Conservation (phyloP, 1,140 invertebrate genomes). For the Halyomorpha halys region DNA sequence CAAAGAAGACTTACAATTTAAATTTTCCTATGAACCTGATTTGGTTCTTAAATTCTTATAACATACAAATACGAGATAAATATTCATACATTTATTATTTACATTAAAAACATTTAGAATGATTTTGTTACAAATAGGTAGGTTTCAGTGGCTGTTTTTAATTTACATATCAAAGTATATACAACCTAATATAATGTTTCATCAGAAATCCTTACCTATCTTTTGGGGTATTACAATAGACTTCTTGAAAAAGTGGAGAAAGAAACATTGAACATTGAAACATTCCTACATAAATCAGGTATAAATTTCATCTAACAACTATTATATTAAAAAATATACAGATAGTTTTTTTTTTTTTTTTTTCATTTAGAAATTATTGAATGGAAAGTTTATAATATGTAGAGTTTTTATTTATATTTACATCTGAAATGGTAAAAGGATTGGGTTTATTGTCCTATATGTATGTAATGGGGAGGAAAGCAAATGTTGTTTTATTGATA, state of each 20-base stretch:
- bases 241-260: neutral
- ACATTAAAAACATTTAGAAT: constrained; percentile 26
- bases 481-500: too few relatives aligned
- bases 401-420: too few relatives aligned
- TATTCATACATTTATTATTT: constrained; percentile 19
- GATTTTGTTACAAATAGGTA: constrained; percentile 9
- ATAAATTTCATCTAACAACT: neutral
- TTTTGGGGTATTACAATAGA: neutral
- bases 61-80: constrained; percentile 9
- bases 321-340: constrained; percentile 16
- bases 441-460: constrained; percentile 14
- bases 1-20: constrained; percentile 10
- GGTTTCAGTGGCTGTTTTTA: neutral
- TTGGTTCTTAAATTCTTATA: constrained; percentile 12
- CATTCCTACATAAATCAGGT: constrained; percentile 9
- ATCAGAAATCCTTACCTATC: constrained; percentile 1
- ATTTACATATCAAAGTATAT: constrained; percentile 4
- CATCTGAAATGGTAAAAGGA: neutral
- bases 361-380: too few relatives aligned
- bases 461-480: too few relatives aligned
- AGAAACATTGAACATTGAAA: neutral
- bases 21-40: constrained; percentile 18
- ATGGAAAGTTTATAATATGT: too few relatives aligned
- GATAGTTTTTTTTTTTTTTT: too few relatives aligned
- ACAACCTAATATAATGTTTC: neutral